Evolutionary conservation across 1,140 invertebrate species (phyloP).

Genomic region (Ips nitidus): DNA sequence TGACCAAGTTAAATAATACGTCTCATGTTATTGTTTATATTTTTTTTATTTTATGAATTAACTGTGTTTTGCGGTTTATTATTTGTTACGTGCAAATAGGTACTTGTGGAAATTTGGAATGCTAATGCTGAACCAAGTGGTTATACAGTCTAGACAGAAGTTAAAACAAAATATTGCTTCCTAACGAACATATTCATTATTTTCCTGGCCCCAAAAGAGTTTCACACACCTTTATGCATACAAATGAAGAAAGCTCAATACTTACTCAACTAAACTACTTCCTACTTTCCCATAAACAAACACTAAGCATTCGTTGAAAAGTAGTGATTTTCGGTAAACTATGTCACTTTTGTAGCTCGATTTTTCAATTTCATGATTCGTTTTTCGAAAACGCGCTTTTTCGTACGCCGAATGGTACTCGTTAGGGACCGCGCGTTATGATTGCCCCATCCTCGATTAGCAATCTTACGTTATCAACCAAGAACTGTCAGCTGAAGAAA

Average conservation of each 20-base stretch:
- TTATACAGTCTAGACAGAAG: not conserved
- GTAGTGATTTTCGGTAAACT: not conserved
- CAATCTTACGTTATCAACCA: conserved; percentile 34
- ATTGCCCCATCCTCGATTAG: conserved; percentile 29
- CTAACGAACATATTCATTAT: not conserved
- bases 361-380: conserved; percentile 24
- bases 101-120: not conserved
- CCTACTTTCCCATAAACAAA: conserved; percentile 11
- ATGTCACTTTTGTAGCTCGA: conserved; percentile 13
- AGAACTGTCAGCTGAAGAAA: conserved; percentile 42
- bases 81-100: not conserved
- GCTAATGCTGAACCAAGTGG: not conserved
- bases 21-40: conserved; percentile 8
- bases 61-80: not conserved
- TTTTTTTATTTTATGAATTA: conserved; percentile 1
- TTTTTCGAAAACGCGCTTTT: not conserved
- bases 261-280: conserved; percentile 17
- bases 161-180: not conserved
- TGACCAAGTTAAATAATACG: conserved; percentile 4
- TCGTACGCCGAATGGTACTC: not conserved
- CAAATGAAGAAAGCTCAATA: conserved; percentile 8
- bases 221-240: not conserved
- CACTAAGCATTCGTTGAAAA: conserved; percentile 3
- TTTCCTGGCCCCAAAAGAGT: not conserved
- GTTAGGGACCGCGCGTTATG: conserved; percentile 5